Evolutionary conservation across 2,797 vertebrate genomes (phyloP), one percentile per base, ranked within the genome.

Genomic region (Mus caroli): DNA sequence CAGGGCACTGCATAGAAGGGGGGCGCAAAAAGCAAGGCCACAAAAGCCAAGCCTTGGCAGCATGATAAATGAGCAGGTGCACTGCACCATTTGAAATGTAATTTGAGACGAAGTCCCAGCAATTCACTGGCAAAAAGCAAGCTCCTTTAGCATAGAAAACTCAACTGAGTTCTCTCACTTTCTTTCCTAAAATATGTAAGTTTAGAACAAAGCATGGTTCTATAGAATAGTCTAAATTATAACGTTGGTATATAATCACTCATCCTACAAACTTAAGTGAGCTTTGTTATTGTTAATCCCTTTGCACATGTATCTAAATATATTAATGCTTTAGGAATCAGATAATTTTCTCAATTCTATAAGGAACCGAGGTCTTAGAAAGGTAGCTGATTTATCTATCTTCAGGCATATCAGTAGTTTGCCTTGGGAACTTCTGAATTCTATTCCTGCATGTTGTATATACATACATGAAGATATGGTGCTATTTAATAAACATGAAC

Each of bases 51-150:
- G 34, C 22, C 37, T 58, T 95, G 94, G 96, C 92, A 91, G 46
- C 69, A 94, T 96, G 96, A 95, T 96, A 92, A 96, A 95, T 79
- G 90, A 94, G 84, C 82, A 96, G 94, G 90, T 94, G 87, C 95
- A 96, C 40, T 93, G 96, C 96, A 95, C 95, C 94, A 96, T 87
- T 95, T 95, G 84, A 94, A 96, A 94, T 83, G 92, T 88, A 95
- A 96, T 91, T 95, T 62, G 46, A 92, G 82, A 93, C 94, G 20
- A 88, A 62, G 1, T 62, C 91, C 37, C 50, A 87, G 58, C 58
- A 90, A 1, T 73, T 9, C 3, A 0, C 67, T 90, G n/a, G 28
- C 91, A 64, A 94, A 84, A 82, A 56, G 60, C 31, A 67, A 78
- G 76, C 10, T 54, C 14, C 82, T 84, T 37, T 54, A 14, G 22